Conservation (phyloP, 2,888 invertebrate species). For the Petrophora chlorosata region DNA sequence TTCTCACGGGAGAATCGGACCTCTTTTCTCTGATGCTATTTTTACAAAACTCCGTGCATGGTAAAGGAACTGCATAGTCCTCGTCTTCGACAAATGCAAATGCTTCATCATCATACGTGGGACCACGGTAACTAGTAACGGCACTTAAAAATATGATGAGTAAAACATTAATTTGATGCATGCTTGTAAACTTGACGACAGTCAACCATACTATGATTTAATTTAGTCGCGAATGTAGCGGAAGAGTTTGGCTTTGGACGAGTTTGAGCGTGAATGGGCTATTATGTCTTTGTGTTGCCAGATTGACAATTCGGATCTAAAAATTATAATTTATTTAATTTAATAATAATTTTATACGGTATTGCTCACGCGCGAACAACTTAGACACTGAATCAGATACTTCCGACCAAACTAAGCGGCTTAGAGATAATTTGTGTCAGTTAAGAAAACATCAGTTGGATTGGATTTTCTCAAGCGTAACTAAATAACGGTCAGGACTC, state of each 20-base stretch:
- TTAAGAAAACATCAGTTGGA: no score
- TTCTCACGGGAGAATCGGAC: slow-evolving; percentile 39
- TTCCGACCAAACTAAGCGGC: no score
- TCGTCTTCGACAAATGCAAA: slow-evolving; percentile 42
- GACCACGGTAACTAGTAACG: slow-evolving; percentile 25
- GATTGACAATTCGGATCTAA: not conserved
- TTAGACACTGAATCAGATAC: no score
- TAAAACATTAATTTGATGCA: slow-evolving; percentile 22
- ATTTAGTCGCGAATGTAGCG: slow-evolving; percentile 8
- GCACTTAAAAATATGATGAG: slow-evolving; percentile 21
- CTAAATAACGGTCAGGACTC: no score
- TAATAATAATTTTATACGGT: no score
- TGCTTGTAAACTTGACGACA: slow-evolving; percentile 43
- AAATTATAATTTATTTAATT: no score
- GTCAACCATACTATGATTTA: slow-evolving; percentile 35
- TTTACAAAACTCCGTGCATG: slow-evolving; percentile 48
- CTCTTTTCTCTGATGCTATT: slow-evolving; percentile 45
- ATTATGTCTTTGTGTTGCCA: slow-evolving; percentile 26
- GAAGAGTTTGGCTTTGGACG: slow-evolving; percentile 18
- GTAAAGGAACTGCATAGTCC: slow-evolving; percentile 48
- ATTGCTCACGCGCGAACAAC: no score
- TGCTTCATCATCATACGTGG: slow-evolving; percentile 39
- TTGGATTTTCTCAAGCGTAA: no score
- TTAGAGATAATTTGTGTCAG: no score
- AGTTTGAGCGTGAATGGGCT: slow-evolving; percentile 16